These are phyloP conservation scores for Myotis myotis DNA, from an alignment of 2,797 vertebrate species.

Conservation along the genomic window DNA sequence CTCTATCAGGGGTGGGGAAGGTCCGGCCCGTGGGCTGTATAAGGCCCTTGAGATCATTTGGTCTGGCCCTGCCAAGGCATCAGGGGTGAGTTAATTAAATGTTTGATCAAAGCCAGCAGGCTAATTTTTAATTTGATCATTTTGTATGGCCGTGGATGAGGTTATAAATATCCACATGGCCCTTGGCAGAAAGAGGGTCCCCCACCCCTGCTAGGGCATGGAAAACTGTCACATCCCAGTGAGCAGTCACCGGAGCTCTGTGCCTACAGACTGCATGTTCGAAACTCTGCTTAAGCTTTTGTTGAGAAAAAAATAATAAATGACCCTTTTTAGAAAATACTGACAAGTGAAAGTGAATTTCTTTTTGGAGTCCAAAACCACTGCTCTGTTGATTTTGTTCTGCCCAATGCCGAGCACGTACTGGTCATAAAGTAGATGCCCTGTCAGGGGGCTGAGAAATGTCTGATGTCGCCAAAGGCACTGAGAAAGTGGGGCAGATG, in stretches of 20 bases:
- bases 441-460: not conserved
- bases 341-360: not conserved
- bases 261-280: not conserved
- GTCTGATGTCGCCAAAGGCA: not conserved
- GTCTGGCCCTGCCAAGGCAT: no score
- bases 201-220: no score
- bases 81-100: no score
- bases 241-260: not conserved
- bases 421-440: not conserved
- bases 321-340: not conserved
- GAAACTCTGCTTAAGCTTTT: not conserved
- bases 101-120: no score
- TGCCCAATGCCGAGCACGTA: fast-evolving
- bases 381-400: not conserved
- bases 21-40: no score
- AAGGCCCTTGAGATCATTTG: no score
- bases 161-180: no score
- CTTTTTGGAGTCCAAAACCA: not conserved
- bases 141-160: no score
- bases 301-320: not conserved
- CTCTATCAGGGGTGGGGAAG: no score
- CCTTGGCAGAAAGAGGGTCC: no score
- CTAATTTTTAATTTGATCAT: no score
- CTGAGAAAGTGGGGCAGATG: not conserved
- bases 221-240: no score